Evolutionary conservation across 1,140 invertebrate species (phyloP).

Genomic region (Nylanderia fulva): DNA sequence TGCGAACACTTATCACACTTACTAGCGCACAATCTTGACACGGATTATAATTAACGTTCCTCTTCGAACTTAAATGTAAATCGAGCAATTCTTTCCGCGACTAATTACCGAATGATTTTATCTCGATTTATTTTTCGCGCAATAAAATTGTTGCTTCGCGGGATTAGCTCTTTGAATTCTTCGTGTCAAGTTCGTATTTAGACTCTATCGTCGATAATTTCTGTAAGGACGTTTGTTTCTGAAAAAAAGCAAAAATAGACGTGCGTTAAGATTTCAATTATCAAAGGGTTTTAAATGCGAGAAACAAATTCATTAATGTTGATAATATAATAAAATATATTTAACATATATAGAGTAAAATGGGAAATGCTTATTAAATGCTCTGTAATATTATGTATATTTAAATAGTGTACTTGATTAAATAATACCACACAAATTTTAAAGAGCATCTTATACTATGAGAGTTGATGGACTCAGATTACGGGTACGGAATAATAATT

Average conservation of each 20-base stretch:
- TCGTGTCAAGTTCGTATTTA: background rate
- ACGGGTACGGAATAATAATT: background rate
- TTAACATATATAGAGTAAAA: background rate
- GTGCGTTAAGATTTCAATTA: constrained; percentile 18
- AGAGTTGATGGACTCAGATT: background rate
- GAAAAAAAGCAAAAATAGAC: constrained; percentile 32
- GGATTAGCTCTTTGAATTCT: constrained; percentile 40
- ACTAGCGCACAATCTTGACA: background rate
- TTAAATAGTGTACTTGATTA: background rate
- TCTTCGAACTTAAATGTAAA: background rate
- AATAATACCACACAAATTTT: background rate
- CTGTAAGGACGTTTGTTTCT: constrained; percentile 18
- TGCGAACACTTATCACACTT: background rate
- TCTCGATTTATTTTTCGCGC: background rate
- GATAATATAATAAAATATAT: background rate
- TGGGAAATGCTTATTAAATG: background rate
- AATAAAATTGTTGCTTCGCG: background rate
- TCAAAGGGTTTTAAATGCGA: background rate
- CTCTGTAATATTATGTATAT: constrained; percentile 20
- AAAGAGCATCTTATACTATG: background rate
- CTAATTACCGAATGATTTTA: no score
- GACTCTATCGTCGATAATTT: constrained; percentile 26
- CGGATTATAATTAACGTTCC: constrained; percentile 50
- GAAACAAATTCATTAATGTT: background rate
- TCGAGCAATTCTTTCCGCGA: background rate